Conservation (phyloP, 1,140 invertebrate species). For the Drosophila pallidifrons region DNA sequence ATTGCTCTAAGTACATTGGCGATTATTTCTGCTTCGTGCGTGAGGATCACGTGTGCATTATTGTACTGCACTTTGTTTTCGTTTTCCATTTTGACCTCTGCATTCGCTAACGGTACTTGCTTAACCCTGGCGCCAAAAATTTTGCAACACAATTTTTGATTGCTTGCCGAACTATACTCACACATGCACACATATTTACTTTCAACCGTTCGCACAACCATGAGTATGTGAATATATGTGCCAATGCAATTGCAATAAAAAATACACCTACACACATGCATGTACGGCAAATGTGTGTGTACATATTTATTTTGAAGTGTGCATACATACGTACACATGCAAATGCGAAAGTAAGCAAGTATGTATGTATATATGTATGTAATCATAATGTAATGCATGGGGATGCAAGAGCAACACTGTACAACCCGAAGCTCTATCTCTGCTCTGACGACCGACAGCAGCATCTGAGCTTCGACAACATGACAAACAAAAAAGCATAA, state of each 20-base stretch:
- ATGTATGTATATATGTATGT: not conserved
- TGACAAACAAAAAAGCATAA: conserved; percentile 82
- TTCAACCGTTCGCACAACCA: not conserved
- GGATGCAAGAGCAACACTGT: conserved; percentile 57
- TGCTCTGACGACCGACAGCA: conserved; percentile 51
- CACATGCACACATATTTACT: not conserved
- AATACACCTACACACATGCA: conserved; percentile 21
- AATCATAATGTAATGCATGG: conserved; percentile 38
- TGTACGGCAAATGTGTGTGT: not conserved
- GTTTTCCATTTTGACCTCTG: conserved; percentile 10
- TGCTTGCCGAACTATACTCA: not conserved
- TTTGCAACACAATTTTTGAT: not conserved
- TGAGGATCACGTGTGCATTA: conserved; percentile 16
- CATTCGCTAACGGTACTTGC: conserved; percentile 33
- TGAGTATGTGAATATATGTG: not conserved
- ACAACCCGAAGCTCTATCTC: conserved; percentile 55
- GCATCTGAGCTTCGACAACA: conserved; percentile 69
- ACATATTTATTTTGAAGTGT: conserved; percentile 43
- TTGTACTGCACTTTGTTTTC: conserved; percentile 13
- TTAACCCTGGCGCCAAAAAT: conserved; percentile 48
- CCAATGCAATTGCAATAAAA: conserved; percentile 18
- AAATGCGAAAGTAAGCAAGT: conserved; percentile 8
- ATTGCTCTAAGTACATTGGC: too few species aligned
- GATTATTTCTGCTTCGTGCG: not conserved
- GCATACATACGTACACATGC: conserved; percentile 2